Evolutionary conservation across 2,113 vertebrate species (phyloP), one percentile per base, ranked within the genome.

Genomic region (Zingel zingel): DNA sequence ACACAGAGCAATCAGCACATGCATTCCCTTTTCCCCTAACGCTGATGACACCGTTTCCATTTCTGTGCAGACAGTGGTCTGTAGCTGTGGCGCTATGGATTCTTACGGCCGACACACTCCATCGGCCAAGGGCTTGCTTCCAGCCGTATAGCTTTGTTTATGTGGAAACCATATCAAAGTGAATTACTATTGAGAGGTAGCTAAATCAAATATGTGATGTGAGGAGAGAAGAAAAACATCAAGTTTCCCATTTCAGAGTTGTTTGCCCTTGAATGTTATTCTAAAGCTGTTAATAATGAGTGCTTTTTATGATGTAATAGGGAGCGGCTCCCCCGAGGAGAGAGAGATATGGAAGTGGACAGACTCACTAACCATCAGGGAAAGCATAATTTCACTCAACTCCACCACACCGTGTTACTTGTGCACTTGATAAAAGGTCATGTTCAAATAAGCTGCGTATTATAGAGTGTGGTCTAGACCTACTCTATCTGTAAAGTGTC

Each of bases 101-200:
- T 89, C 90, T 90, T 84, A 92, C 86, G 90, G 91, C 83, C 61
- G 91, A 92, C 91, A 93, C 91, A 94, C 90, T 94, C 85, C 90
- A 93, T 88, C 82, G 88, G 88, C 88, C 93, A 88, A 84, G 77
- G 14, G 63, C 90, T 87, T 87, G 93, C 93, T 94, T 81, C 89
- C 82, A 94, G 93, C 90, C 70, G 92, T 89, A 88, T 87, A 90
- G 86, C 86, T 90, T 89, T 93, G 92, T 87, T 92, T 93, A 92
- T 93, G 92, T 92, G 91, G 91, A 87, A 93, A 91, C 84, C 92
- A 94, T 89, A 94, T 93, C 88, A 84, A 91, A 93, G 84, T 91
- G 89, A 88, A 94, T 87, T 91, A 93, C 92, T 88, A 91, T 82
- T 71, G 90, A 87, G 86, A 84, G 87, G 85, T 81, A 74, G 89